Evolutionary conservation across 2,113 vertebrate species (phyloP).

Genomic region (Albula goreensis): DNA sequence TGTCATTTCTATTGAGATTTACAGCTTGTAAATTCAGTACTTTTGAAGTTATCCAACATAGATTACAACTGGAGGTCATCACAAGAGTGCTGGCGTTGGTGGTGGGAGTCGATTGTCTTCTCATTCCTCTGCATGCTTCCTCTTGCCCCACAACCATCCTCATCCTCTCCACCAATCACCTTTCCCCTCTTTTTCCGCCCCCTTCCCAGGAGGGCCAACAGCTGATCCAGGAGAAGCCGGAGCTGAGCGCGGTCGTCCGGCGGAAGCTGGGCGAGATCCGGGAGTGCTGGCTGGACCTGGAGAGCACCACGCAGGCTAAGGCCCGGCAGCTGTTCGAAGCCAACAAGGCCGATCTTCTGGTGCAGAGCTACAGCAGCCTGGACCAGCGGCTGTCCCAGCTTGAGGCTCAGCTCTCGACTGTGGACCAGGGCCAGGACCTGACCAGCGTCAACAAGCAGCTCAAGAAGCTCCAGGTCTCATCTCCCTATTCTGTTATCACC

Average conservation of each 20-base stretch:
- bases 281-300: conserved; percentile 86
- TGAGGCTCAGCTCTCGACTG: conserved; percentile 78
- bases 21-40: no score
- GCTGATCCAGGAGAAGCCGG: conserved; percentile 87
- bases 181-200: not conserved
- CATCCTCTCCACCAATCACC: no score
- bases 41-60: no score
- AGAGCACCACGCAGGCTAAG: conserved; percentile 84
- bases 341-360: conserved; percentile 81
- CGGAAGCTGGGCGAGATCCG: conserved; percentile 84
- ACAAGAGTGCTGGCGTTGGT: not conserved
- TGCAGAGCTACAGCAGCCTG: conserved; percentile 81
- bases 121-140: not conserved
- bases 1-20: not conserved
- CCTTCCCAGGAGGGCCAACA: conserved; percentile 83
- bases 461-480: conserved; percentile 82
- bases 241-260: conserved; percentile 77
- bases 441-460: conserved; percentile 85
- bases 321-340: conserved; percentile 85
- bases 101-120: not conserved
- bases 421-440: conserved; percentile 80
- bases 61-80: no score
- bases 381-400: conserved; percentile 80
- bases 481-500: not conserved
- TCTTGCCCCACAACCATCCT: not conserved